Evolutionary conservation across 2,113 vertebrate species (phyloP).

Genomic region (Podiceps cristatus): DNA sequence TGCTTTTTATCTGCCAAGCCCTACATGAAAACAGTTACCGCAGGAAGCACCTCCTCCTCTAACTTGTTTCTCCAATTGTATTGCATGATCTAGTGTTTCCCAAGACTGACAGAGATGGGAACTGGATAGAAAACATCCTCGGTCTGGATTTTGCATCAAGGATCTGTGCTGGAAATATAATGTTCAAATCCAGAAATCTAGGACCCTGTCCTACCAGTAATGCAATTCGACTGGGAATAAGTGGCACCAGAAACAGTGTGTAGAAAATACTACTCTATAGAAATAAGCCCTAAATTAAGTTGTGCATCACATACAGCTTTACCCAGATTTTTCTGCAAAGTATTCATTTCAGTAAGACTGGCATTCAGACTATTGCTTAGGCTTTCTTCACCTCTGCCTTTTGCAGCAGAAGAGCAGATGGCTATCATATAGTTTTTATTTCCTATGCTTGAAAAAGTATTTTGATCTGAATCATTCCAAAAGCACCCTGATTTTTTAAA

Average conservation of each 20-base stretch:
- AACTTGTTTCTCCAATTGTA: not conserved
- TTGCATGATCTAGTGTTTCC: not conserved
- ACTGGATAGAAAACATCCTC: not conserved
- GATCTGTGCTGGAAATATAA: not conserved
- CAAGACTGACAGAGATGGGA: not conserved
- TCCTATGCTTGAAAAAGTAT: not conserved
- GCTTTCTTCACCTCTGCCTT: conserved; percentile 51
- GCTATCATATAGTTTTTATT: conserved; percentile 12
- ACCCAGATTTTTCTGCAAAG: not conserved
- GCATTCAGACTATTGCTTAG: not conserved
- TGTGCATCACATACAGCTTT: not conserved
- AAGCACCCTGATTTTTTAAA: conserved; percentile 23
- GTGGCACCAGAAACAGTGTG: not conserved
- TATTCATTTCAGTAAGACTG: not conserved
- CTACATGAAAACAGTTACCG: not conserved
- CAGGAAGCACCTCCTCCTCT: not conserved
- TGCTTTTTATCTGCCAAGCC: not conserved
- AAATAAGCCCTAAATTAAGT: not conserved
- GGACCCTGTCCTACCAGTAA: not conserved
- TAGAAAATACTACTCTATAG: not conserved
- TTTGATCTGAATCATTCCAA: conserved; percentile 13
- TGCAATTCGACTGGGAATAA: not conserved
- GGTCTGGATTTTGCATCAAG: not conserved
- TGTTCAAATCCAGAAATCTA: not conserved
- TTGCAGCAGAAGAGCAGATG: conserved; percentile 52